Percentiles rank a stretch among this genome's conserved stretches.
Evolutionary conservation across 2,888 invertebrate species (phyloP).

Genomic region (Caenorhabditis virilis): DNA sequence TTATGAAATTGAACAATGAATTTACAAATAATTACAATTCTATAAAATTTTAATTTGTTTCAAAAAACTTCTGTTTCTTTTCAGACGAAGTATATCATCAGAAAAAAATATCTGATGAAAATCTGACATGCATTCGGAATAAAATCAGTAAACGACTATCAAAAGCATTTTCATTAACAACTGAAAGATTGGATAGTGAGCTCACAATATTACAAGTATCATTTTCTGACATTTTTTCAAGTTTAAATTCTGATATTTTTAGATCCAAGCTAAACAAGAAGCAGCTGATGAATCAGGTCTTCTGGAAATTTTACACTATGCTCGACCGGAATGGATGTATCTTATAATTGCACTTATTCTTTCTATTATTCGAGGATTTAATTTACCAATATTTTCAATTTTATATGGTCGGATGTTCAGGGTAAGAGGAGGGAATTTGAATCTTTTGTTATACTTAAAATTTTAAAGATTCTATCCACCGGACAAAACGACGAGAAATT

Average conservation of each 20-base stretch:
- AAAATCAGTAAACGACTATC: constrained; percentile 11
- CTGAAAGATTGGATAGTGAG: constrained; percentile 8
- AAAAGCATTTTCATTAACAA: constrained; percentile 8
- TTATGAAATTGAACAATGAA: too few relatives aligned
- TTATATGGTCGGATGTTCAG: constrained; percentile 59
- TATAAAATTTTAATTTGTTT: too few relatives aligned
- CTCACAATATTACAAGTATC: too few relatives aligned
- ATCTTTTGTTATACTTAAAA: too few relatives aligned
- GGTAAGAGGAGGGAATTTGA: constrained; percentile 6
- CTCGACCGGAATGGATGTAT: constrained; percentile 35
- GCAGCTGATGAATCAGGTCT: constrained; percentile 37
- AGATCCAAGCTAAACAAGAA: constrained; percentile 25
- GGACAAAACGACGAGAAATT: constrained; percentile 18
- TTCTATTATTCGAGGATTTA: constrained; percentile 49
- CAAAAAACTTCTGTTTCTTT: too few relatives aligned
- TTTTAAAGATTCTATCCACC: constrained; percentile 17
- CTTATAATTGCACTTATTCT: constrained; percentile 42
- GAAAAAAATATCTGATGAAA: too few relatives aligned
- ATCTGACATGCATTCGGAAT: too few relatives aligned
- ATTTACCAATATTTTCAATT: constrained; percentile 57
- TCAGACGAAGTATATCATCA: too few relatives aligned
- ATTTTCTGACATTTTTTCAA: too few relatives aligned
- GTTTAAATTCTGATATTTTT: too few relatives aligned
- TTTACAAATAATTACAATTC: too few relatives aligned
- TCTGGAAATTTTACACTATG: constrained; percentile 48